Base-by-base conservation (phyloP, 1,140 invertebrate genomes). In the Hyles vespertilio region DNA sequence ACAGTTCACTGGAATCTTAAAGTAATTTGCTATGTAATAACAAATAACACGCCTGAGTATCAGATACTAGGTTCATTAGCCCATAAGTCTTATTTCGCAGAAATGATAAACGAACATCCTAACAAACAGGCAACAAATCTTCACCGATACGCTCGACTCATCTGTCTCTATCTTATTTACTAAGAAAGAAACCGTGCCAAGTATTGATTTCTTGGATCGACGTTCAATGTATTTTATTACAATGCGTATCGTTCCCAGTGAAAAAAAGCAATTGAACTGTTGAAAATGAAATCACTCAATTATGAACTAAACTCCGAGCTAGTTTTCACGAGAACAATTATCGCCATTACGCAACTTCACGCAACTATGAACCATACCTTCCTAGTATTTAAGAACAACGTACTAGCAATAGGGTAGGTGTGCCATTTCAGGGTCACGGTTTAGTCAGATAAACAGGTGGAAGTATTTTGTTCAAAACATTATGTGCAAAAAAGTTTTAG, bases 381-480 rank as follows among this genome's bases (percentile, higher is more conserved):
- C 10, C 46, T 47, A 8, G 22, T 22, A 22, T 22, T 22, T 22
- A 22, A 22, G 22, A 22, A 22, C 22, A 22, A 22, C 22, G 10
- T 34, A 51, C 50, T n/a, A 10, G 33, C 48, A 33, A 51, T 61
- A 56, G 59, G 45, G 54, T 56, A 48, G 59, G 51, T 56, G 59
- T 47, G 47, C 59, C 51, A 61, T 51, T 40, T 50, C 59, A 61
- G 51, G 59, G 59, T 32, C 54, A 34, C 49, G 51, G 40, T 46
- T 61, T 61, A 61, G 48, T 61, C 59, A 61, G 32, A 43, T 6
- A 22, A 32, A 2, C 44, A 51, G 50, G 50, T 51, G 53, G 47
- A 32, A 61, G 33, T 45, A 58, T 47, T 40, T 59, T 34, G 11
- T 5, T 40, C 40, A 51, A 51, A 44, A 49, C 43, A 52, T 55